Evolutionary conservation across 2,797 vertebrate species (phyloP), one percentile per base, ranked within the genome.

Genomic region (Staurois parvus): DNA sequence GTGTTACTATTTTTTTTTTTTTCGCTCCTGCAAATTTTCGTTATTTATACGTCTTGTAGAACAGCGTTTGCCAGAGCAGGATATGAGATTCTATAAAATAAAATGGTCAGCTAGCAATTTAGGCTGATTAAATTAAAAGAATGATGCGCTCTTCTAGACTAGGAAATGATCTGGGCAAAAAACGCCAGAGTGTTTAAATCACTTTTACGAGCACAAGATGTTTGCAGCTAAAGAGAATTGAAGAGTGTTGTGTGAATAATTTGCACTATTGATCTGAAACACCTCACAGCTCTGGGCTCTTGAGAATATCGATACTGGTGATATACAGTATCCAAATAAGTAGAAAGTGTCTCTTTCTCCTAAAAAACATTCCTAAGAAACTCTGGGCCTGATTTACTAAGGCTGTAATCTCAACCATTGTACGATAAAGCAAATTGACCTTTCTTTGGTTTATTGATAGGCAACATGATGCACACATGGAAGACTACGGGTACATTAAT

Each of bases 51-150:
- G 87, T 69, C 81, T 67, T 81, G 69, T 88, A 76, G 72, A 76
- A 79, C 3, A 9, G 37, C 83, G 73, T 42, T 73, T 73, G 76
- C 78, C 64, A 62, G 29, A 67, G 29, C 64, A 32, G 32, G 37
- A 87, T 78, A 45, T n/a, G n/a, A 68, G 32, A 28, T 79, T n/a
- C 80, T 68, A 56, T 40, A 74, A 67, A 83, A 72, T 80, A 67
- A 79, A 81, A 68, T 40, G 70, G 84, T 67, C 34, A 42, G 37
- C 67, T 32, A 66, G 62, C 78, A 68, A 83, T 86, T 86, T 77
- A 82, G 17, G 28, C 34, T 72, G 74, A 86, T 83, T 86, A 86
- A 86, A 70, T 78, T 64, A 45, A 82, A 78, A 83, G 69, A 85
- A 85, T 85, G 37, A 85, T 79, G 76, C 32, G 62, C 40, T 62